These are phyloP conservation scores for Stenodema calcarata DNA, from an alignment of 2,888 invertebrate species.

Conservation along the genomic window DNA sequence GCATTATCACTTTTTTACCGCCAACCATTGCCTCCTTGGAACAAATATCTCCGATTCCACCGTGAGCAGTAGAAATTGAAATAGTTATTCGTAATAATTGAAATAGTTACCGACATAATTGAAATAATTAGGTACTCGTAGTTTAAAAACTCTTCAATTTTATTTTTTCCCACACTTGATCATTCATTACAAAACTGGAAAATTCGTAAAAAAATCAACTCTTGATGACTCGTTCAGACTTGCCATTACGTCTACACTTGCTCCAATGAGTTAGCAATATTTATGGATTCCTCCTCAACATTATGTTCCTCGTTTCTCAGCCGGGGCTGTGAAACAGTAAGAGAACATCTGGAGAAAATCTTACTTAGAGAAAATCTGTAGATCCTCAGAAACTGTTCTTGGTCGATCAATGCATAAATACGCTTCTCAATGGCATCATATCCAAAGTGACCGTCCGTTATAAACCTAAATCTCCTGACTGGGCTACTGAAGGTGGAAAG, in stretches of 20 bases:
- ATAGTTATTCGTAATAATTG: no score
- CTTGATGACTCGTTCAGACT: no score
- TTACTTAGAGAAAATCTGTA: slow-evolving; percentile 81
- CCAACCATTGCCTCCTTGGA: not conserved
- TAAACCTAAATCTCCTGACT: slow-evolving; percentile 65
- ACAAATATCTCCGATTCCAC: not conserved
- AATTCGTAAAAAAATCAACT: no score
- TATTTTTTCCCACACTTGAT: not conserved
- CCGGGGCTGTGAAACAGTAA: slow-evolving; percentile 76
- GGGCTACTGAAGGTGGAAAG: slow-evolving; percentile 72
- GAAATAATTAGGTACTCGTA: not conserved
- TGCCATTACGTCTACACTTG: no score
- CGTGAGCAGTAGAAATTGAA: no score
- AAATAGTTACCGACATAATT: not conserved
- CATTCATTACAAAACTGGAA: slow-evolving; percentile 39
- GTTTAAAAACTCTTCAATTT: not conserved
- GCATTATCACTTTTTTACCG: not conserved
- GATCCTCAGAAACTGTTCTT: slow-evolving; percentile 78
- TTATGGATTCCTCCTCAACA: no score
- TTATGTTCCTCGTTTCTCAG: slow-evolving; percentile 59
- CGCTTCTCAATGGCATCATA: slow-evolving; percentile 64
- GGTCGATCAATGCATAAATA: slow-evolving; percentile 77
- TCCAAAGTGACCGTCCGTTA: slow-evolving; percentile 62
- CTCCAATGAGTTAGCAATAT: no score
- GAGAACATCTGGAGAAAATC: no score